Percentiles rank a stretch among this genome's conserved stretches.
phyloP scores from a whole-genome alignment of 2,113 vertebrate species.

The Dolichallabes microphthalmus region DNA sequence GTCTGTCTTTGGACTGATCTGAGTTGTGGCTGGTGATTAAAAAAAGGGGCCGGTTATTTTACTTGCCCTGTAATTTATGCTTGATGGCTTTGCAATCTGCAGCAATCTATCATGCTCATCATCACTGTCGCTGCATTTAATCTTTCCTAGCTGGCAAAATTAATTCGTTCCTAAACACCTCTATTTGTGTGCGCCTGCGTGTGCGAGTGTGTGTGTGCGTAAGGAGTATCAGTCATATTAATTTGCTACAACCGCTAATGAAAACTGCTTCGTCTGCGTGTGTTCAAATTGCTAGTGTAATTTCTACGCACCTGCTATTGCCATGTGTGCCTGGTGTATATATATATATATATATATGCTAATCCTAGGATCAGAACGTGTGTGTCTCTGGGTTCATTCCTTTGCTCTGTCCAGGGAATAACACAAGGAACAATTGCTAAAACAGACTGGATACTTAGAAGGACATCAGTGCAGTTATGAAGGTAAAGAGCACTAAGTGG shows the following conservation, averaged over 20 bases:
- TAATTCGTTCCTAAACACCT: conserved; percentile 65
- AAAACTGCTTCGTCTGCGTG: conserved; percentile 15
- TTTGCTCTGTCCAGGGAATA: neutral
- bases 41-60: conserved; percentile 67
- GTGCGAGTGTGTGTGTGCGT: conserved; percentile 32
- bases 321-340: neutral
- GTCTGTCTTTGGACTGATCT: conserved; percentile 12
- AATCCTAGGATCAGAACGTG: neutral
- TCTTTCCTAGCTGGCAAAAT: conserved; percentile 74
- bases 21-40: conserved; percentile 45
- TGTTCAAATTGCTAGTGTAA: neutral
- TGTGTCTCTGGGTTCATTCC: conserved; percentile 33
- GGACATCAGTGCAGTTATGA: neutral
- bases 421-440: conserved; percentile 12
- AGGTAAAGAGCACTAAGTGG: neutral
- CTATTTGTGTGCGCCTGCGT: conserved; percentile 25
- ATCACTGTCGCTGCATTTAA: conserved; percentile 72
- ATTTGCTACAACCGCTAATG: conserved; percentile 5
- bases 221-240: conserved; percentile 12
- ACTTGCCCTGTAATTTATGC: conserved; percentile 76
- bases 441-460: neutral
- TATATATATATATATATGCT: neutral
- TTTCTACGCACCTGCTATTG: conserved; percentile 50
- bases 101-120: conserved; percentile 73
- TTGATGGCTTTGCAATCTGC: conserved; percentile 72